phyloP scores from a whole-genome alignment of 2,888 invertebrate species.

The Blastobasis lacticolella region DNA sequence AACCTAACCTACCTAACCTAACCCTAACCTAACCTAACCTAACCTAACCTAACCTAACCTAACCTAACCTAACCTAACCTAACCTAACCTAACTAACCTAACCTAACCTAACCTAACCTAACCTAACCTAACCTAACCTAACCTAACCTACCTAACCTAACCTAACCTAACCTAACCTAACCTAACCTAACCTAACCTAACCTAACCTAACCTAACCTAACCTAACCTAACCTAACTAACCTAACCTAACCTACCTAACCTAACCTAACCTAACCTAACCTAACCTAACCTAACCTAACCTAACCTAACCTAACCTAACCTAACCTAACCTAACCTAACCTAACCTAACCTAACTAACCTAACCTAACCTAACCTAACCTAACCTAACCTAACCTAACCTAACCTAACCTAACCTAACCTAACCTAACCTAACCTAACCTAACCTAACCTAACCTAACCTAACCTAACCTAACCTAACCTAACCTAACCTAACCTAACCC shows the following conservation, averaged over 20 bases:
- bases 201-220: slow-evolving; percentile 17
- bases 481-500: slow-evolving; percentile 17
- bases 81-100: slow-evolving; percentile 19
- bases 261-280: slow-evolving; percentile 21
- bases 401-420: slow-evolving; percentile 16
- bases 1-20: slow-evolving; percentile 15
- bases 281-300: slow-evolving; percentile 20
- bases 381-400: slow-evolving; percentile 16
- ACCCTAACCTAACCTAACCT: slow-evolving; percentile 17
- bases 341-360: slow-evolving; percentile 16
- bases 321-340: slow-evolving; percentile 18
- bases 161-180: slow-evolving; percentile 19
- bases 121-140: slow-evolving; percentile 17
- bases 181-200: slow-evolving; percentile 15
- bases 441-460: slow-evolving; percentile 15
- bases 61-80: slow-evolving; percentile 22
- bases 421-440: slow-evolving; percentile 15
- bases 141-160: slow-evolving; percentile 18
- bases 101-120: slow-evolving; percentile 16
- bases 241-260: slow-evolving; percentile 20
- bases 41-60: slow-evolving; percentile 19
- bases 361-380: slow-evolving; percentile 14
- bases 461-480: slow-evolving; percentile 14
- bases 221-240: slow-evolving; percentile 18
- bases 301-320: slow-evolving; percentile 19